phyloP scores from a whole-genome alignment of 2,888 invertebrate genomes.

The Anarsia innoxiella region DNA sequence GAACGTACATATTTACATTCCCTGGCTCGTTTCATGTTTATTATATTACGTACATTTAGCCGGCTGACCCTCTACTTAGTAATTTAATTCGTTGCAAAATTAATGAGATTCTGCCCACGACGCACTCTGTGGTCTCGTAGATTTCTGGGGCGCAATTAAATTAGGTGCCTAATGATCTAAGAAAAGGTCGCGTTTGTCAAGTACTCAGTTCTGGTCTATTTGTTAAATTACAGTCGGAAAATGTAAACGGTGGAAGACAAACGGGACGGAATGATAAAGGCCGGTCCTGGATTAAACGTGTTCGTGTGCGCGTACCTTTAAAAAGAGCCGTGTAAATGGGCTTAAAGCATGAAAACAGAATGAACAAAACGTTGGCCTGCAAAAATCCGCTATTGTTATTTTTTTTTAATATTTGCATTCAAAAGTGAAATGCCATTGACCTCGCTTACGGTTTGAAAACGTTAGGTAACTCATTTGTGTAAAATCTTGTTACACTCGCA shows the following conservation, averaged over 20 bases:
- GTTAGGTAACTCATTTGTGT: too few relatives aligned
- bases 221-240: slow-evolving; percentile 20
- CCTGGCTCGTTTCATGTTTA: slow-evolving; percentile 24
- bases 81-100: slow-evolving; percentile 51
- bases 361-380: slow-evolving; percentile 1
- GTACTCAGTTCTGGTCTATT: slow-evolving; percentile 16
- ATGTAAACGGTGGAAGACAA: slow-evolving; percentile 19
- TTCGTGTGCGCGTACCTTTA: too few relatives aligned
- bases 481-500: too few relatives aligned
- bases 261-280: slow-evolving; percentile 13
- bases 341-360: slow-evolving; percentile 4
- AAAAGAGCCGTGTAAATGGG: slow-evolving; percentile 8
- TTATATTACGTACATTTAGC: slow-evolving; percentile 30
- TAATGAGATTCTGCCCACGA: slow-evolving; percentile 47
- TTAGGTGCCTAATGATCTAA: slow-evolving; percentile 23
- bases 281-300: slow-evolving; percentile 11
- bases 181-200: slow-evolving; percentile 17
- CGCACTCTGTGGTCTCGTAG: slow-evolving; percentile 26
- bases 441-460: too few relatives aligned
- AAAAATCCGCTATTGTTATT: slow-evolving; percentile 2
- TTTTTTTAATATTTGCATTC: too few relatives aligned
- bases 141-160: slow-evolving; percentile 42
- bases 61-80: slow-evolving; percentile 33
- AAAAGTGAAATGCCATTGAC: too few relatives aligned
- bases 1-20: slow-evolving; percentile 17